These are phyloP conservation scores for Gopherus flavomarginatus DNA, from an alignment of 2,113 vertebrate species.

Conservation along the genomic window DNA sequence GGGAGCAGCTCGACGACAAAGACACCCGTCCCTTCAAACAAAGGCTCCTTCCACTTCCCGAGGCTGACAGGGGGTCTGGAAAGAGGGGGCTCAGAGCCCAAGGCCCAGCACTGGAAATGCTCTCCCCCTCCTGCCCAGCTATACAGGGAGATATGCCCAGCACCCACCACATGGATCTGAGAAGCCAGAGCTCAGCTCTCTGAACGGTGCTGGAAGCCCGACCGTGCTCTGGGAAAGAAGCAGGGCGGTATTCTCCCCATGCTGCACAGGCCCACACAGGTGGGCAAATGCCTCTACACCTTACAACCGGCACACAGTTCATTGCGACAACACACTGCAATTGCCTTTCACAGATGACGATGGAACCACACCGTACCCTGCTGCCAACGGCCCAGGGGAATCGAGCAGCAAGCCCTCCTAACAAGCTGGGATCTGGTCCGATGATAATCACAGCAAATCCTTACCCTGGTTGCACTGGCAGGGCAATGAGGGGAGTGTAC, in stretches of 20 bases:
- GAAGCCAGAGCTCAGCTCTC: not conserved
- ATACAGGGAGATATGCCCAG: too few relatives aligned
- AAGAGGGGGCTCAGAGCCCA: not conserved
- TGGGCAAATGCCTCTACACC: not conserved
- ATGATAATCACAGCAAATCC: not conserved
- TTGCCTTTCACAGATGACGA: not conserved
- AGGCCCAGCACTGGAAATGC: not conserved
- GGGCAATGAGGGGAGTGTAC: not conserved
- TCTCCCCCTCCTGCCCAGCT: not conserved
- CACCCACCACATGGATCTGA: too few relatives aligned
- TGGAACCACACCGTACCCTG: not conserved
- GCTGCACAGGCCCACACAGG: not conserved
- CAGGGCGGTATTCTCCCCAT: too few relatives aligned
- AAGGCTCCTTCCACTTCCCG: not conserved
- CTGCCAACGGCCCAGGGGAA: not conserved
- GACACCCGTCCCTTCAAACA: not conserved
- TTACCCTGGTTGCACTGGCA: not conserved
- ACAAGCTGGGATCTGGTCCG: not conserved
- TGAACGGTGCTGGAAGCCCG: too few relatives aligned
- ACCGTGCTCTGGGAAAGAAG: not conserved
- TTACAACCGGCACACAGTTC: not conserved
- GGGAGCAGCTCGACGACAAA: not conserved
- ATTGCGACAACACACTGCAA: not conserved
- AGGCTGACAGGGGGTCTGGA: too few relatives aligned
- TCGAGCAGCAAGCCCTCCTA: not conserved